Conservation (phyloP, 1,140 invertebrate species). For the Drosophila miranda region DNA sequence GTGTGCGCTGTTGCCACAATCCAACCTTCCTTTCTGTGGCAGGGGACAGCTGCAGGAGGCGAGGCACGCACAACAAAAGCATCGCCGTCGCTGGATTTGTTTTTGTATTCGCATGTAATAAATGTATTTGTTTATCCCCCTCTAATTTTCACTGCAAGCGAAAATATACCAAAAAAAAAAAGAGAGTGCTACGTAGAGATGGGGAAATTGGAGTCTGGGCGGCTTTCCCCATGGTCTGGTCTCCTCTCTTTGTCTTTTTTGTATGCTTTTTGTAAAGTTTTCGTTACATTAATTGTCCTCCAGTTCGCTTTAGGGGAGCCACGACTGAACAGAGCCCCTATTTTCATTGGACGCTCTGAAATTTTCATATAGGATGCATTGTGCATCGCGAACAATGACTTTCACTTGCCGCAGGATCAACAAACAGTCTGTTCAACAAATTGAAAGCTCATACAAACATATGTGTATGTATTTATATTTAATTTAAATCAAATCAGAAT, state of each 20-base stretch:
- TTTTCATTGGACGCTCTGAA: constrained; percentile 39
- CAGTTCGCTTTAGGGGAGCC: constrained; percentile 48
- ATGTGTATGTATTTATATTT: neutral
- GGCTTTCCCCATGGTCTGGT: neutral
- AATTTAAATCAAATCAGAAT: no score
- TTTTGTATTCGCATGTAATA: constrained; percentile 78
- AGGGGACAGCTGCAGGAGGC: constrained; percentile 1
- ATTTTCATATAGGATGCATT: constrained; percentile 34
- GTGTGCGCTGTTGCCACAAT: constrained; percentile 5
- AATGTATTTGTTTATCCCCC: constrained; percentile 78
- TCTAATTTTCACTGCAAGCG: constrained; percentile 71
- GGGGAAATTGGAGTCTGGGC: neutral
- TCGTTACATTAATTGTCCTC: constrained; percentile 75
- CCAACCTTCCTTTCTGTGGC: neutral
- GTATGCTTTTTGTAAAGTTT: constrained; percentile 62
- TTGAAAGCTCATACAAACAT: constrained; percentile 9
- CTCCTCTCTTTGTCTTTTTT: constrained; percentile 53
- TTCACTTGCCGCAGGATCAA: constrained; percentile 18
- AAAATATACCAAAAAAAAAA: constrained; percentile 53
- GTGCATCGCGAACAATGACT: constrained; percentile 34
- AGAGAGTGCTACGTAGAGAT: constrained; percentile 8
- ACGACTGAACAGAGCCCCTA: constrained; percentile 24
- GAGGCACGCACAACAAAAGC: constrained; percentile 65
- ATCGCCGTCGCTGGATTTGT: constrained; percentile 42
- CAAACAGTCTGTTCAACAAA: constrained; percentile 34